phyloP scores from a whole-genome alignment of 2,113 vertebrate species.

The Esox niger region DNA sequence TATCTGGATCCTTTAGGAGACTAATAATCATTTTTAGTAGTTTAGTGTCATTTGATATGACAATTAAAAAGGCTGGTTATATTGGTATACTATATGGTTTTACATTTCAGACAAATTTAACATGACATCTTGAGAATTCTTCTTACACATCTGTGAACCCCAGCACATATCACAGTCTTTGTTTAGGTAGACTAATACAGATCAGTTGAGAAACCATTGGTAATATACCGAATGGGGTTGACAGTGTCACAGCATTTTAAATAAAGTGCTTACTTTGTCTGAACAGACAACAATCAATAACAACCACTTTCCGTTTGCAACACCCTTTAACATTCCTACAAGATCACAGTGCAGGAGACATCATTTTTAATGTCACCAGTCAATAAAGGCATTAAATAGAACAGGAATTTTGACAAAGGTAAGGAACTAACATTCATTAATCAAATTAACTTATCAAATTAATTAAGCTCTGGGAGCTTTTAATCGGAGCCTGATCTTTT shows the following conservation, averaged over 20 bases:
- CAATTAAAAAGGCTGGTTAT: too few species aligned
- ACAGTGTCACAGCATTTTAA: conserved; percentile 20
- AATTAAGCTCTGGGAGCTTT: neutral
- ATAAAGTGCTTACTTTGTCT: conserved; percentile 52
- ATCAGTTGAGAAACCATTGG: too few species aligned
- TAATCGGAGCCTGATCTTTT: neutral
- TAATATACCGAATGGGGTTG: too few species aligned
- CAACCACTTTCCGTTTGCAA: neutral
- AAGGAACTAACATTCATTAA: conserved; percentile 34
- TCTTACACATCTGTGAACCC: too few species aligned
- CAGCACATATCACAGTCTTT: too few species aligned
- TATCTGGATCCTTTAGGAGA: too few species aligned
- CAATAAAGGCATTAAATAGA: conserved; percentile 46
- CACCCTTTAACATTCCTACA: conserved; percentile 19
- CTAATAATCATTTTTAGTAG: too few species aligned
- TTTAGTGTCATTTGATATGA: too few species aligned
- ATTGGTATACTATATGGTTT: too few species aligned
- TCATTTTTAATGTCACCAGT: conserved; percentile 47
- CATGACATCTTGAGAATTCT: too few species aligned
- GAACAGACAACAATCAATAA: neutral
- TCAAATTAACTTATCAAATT: neutral
- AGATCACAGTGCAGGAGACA: conserved; percentile 56
- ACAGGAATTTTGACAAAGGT: neutral
- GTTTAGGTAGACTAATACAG: too few species aligned
- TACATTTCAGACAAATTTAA: too few species aligned